phyloP scores from a whole-genome alignment of 1,140 invertebrate species.

The Pseudomyrmex dendroicus region DNA sequence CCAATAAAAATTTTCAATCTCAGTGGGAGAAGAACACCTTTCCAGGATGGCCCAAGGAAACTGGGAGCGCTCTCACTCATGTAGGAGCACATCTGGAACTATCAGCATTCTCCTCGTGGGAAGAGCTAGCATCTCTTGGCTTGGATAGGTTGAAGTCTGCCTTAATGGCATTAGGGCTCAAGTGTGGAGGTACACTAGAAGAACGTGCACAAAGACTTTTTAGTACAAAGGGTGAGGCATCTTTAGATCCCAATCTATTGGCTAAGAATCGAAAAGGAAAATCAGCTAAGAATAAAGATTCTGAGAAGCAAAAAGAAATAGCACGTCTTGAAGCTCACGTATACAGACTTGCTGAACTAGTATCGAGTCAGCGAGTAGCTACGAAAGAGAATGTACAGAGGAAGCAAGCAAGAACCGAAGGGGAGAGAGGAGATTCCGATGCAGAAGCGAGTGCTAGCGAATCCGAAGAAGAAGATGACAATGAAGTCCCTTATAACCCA shows the following conservation, averaged over 20 bases:
- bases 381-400: conserved; percentile 99
- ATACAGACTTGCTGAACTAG: conserved; percentile 93
- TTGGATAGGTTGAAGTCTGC: conserved; percentile 99
- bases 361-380: conserved; percentile 93
- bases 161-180: conserved; percentile 97
- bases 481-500: conserved; percentile 99
- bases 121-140: conserved; percentile 98
- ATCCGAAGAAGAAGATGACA: conserved; percentile 94
- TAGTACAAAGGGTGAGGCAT: conserved; percentile 96
- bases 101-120: conserved; percentile 98
- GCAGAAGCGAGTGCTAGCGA: conserved; percentile 95
- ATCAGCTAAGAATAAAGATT: conserved; percentile 87
- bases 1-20: conserved; percentile 92
- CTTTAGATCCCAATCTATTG: conserved; percentile 95
- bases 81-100: conserved; percentile 98
- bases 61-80: conserved; percentile 95
- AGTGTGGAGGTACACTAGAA: conserved; percentile 99
- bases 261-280: conserved; percentile 92
- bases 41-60: conserved; percentile 99
- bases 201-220: conserved; percentile 98
- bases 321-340: conserved; percentile 95
- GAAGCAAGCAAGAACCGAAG: conserved; percentile 98
- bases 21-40: conserved; percentile 96
- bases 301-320: conserved; percentile 92
- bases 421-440: conserved; percentile 96